Evolutionary conservation across 2,888 invertebrate species (phyloP).

Genomic region (Buathra laborator): DNA sequence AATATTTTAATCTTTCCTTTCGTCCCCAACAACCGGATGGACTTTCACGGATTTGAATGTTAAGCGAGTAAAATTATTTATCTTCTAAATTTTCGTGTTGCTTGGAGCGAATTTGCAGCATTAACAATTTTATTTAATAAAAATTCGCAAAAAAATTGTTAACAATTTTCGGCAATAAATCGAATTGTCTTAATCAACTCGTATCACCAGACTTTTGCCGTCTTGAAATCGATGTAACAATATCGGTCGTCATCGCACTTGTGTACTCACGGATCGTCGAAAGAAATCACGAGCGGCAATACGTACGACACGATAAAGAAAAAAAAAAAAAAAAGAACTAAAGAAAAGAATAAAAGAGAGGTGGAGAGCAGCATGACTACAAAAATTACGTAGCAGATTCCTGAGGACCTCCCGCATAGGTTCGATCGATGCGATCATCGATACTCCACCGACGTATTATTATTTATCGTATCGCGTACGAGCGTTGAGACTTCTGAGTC

Average conservation of each 20-base stretch:
- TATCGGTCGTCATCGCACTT: slow-evolving; percentile 14
- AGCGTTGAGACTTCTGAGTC: not conserved
- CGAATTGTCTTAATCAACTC: not conserved
- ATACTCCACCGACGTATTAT: slow-evolving; percentile 64
- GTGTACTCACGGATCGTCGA: not conserved
- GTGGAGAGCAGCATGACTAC: slow-evolving; percentile 74
- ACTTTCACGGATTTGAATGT: slow-evolving; percentile 63
- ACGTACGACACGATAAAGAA: slow-evolving; percentile 4
- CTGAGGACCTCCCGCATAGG: slow-evolving; percentile 82
- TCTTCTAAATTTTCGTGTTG: not conserved
- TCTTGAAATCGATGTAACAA: not conserved
- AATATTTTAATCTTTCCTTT: slow-evolving; percentile 52
- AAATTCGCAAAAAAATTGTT: slow-evolving; percentile 4
- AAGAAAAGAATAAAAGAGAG: slow-evolving; percentile 46
- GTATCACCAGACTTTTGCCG: too few relatives aligned
- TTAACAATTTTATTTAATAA: not conserved
- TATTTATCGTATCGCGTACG: slow-evolving; percentile 61
- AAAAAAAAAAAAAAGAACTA: slow-evolving; percentile 50
- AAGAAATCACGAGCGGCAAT: slow-evolving; percentile 31
- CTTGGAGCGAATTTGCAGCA: not conserved
- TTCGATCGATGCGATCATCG: slow-evolving; percentile 67
- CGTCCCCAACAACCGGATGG: slow-evolving; percentile 57
- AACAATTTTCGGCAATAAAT: not conserved
- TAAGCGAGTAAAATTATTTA: slow-evolving; percentile 21
- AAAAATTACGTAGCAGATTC: slow-evolving; percentile 84